Evolutionary conservation across 2,113 vertebrate species (phyloP).

Genomic region (Lates calcarifer): DNA sequence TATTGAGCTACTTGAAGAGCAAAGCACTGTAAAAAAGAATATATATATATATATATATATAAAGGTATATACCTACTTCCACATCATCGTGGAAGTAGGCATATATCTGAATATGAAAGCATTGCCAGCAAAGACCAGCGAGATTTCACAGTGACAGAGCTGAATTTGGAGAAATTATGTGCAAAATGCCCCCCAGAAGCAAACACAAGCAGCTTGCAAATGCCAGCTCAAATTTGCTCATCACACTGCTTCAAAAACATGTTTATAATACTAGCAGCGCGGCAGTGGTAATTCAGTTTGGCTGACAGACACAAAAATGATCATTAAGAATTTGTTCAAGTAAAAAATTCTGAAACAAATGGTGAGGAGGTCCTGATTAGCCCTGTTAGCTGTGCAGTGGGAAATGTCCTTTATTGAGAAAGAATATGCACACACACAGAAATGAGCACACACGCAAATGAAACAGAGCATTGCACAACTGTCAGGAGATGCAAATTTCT

Average conservation of each 20-base stretch:
- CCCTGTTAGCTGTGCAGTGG: conserved; percentile 12
- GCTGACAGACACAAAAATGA: conserved; percentile 27
- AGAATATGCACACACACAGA: neutral
- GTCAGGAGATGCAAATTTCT: conserved; percentile 47
- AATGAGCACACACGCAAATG: conserved; percentile 20
- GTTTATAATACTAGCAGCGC: conserved; percentile 27
- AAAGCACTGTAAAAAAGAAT: neutral
- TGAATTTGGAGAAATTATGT: conserved; percentile 10
- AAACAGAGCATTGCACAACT: conserved; percentile 31
- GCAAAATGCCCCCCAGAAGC: conserved; percentile 30
- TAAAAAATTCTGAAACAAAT: conserved; percentile 41
- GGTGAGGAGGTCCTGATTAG: conserved; percentile 49
- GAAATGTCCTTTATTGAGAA: conserved; percentile 41
- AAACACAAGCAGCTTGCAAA: conserved; percentile 52
- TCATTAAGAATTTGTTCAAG: conserved; percentile 44
- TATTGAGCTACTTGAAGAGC: conserved; percentile 5
- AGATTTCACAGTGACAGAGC: neutral
- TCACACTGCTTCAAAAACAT: conserved; percentile 46
- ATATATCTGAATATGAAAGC: neutral
- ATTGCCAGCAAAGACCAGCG: neutral
- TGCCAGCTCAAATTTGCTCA: conserved; percentile 44
- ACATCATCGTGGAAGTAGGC: too few relatives aligned
- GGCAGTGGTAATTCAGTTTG: conserved; percentile 29
- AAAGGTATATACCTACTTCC: too few relatives aligned
- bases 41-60: too few relatives aligned